A percentile compares a stretch with the other conserved stretches of the same genome.
Evolutionary conservation across 2,797 vertebrate genomes (phyloP).

Genomic region (Macropus fuliginosus): DNA sequence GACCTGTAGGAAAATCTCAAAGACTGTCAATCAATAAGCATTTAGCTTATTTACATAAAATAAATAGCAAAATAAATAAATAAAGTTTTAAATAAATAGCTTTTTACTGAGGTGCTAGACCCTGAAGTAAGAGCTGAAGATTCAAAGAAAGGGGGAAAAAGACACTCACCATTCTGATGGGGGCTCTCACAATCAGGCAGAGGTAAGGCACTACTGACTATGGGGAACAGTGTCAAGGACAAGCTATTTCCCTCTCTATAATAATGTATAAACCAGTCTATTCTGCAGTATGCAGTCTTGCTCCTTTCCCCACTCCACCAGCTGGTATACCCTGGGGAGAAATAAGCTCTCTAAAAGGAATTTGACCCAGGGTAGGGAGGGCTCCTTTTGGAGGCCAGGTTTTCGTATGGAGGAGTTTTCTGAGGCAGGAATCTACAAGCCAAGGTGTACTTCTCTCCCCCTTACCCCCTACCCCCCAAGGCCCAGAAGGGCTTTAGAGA

Average conservation of each 20-base stretch:
- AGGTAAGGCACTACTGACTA: not conserved
- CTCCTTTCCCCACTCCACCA: not conserved
- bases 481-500: constrained; percentile 78
- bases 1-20: not conserved
- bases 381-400: not conserved
- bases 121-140: not conserved
- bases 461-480: constrained; percentile 61
- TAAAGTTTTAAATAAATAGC: too few relatives aligned
- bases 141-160: not conserved
- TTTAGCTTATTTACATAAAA: not conserved
- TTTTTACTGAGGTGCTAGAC: not conserved
- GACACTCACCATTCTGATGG: not conserved
- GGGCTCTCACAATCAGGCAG: too few relatives aligned
- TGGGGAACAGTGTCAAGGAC: not conserved
- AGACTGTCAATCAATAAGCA: not conserved
- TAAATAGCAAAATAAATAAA: too few relatives aligned
- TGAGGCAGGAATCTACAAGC: constrained; percentile 66
- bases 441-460: constrained; percentile 63
- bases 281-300: not conserved
- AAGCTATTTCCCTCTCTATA: not conserved
- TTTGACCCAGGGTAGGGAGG: constrained; percentile 24
- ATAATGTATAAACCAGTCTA: not conserved
- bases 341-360: not conserved
- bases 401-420: constrained; percentile 35
- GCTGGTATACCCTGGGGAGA: not conserved